These are phyloP conservation scores for Phytoseiulus persimilis DNA, from an alignment of 2,888 invertebrate genomes.

Conservation along the genomic window DNA sequence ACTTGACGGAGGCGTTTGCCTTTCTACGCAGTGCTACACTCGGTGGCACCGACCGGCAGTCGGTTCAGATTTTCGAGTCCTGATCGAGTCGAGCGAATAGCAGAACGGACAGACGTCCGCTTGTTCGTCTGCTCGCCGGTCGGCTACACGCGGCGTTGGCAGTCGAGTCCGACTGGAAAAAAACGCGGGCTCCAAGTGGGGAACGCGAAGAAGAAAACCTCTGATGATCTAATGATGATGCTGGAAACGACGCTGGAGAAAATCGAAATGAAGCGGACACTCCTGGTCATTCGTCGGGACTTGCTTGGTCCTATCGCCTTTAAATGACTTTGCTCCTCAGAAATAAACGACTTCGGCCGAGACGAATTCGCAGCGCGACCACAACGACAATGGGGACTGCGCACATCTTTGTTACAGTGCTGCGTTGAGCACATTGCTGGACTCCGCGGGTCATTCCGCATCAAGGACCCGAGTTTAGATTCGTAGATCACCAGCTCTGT, in stretches of 20 bases:
- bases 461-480: no score
- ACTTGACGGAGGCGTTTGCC: background rate
- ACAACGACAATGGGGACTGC: background rate
- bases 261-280: background rate
- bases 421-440: no score
- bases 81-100: background rate
- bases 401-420: no score
- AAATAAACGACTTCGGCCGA: background rate
- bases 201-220: background rate
- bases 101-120: background rate
- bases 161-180: background rate
- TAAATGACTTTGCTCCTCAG: slow-evolving; percentile 5
- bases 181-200: background rate
- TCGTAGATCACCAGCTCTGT: no score
- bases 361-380: background rate
- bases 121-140: background rate
- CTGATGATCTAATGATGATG: background rate
- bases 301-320: background rate
- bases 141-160: background rate
- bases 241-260: background rate
- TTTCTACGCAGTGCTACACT: background rate
- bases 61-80: background rate
- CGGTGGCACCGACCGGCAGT: background rate
- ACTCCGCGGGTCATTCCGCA: no score
- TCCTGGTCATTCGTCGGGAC: background rate